phyloP scores from a whole-genome alignment of 1,140 invertebrate genomes.

The Penaeus vannamei region DNA sequence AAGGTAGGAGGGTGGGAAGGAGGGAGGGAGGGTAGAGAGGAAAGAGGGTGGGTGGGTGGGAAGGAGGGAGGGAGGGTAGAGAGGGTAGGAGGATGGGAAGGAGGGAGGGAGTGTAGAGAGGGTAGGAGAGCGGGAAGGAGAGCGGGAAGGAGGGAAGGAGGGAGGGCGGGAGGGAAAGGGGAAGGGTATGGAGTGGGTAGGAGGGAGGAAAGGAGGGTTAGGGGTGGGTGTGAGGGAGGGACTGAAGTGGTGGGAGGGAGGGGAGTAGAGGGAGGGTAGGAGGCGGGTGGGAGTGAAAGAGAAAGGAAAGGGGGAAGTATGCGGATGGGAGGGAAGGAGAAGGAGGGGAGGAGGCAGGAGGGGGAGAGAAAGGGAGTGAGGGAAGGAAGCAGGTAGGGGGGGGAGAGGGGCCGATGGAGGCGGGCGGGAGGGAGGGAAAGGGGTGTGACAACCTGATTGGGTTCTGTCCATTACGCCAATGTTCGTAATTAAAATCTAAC shows the following conservation, averaged over 20 bases:
- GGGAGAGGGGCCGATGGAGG: neutral
- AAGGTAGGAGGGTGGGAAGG: neutral
- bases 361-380: neutral
- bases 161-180: neutral
- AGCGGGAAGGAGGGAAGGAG: neutral
- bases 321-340: neutral
- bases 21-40: neutral
- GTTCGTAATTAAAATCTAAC: no score
- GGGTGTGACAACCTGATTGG: neutral
- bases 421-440: neutral
- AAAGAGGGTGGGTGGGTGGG: neutral
- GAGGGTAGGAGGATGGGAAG: no score
- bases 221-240: neutral
- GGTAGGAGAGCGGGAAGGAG: neutral
- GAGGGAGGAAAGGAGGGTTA: neutral
- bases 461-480: neutral
- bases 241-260: neutral
- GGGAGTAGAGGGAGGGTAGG: neutral
- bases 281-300: neutral
- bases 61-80: neutral
- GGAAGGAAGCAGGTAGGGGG: no score
- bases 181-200: neutral
- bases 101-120: neutral
- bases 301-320: neutral
- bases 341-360: neutral